Base-by-base conservation (phyloP, 1,140 invertebrate species). In the Conus betulinus region DNA sequence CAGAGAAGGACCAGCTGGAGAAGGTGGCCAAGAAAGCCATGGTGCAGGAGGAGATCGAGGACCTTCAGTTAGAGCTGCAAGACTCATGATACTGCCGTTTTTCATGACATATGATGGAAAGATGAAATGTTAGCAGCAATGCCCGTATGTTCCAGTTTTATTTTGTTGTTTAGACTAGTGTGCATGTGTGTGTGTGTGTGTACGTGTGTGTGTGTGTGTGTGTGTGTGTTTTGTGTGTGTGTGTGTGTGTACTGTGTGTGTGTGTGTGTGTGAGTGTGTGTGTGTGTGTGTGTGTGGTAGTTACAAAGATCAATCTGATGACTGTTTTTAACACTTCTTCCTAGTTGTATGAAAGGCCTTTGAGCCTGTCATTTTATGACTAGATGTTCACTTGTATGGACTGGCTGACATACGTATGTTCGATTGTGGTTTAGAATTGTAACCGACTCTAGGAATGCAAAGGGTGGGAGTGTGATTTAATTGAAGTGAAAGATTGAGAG, bases 1-100 rank as follows among this genome's bases (percentile, higher is more conserved):
- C 97, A 1, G 98, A 98, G 90, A 98, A 98, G 93, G 98, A 99
- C 93, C 98, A 96, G 90, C 94, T 97, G 82, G 97, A 97, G 25
- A 99, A 99, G 96, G 96, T 99, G 85, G 96, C 97, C 87, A 97
- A 97, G 92, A 98, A 98, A 96, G 94, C 95, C 52, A 96, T 97
- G 88, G 96, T 98, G 67, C 90, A 97, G 63, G 96, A 97, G 93
- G 97, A 98, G 96, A 97, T 98, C 63, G 96, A 96, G 90, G 95
- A 97, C 90, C 94, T 97, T 85, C 97, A 97, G 88, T 76, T 92
- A n/a, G 92, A 93, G 23, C 86, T 93, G 39, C 85, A 90, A 27
- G 90, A 91, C 78, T 88, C 74, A 23, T 87, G 15, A 87, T 84
- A 17, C 86, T 57, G 17, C 27, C 3, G 1, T 4, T 1, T 7